Evolutionary conservation across 2,888 invertebrate genomes (phyloP).

Genomic region (Nesidiocoris tenuis): DNA sequence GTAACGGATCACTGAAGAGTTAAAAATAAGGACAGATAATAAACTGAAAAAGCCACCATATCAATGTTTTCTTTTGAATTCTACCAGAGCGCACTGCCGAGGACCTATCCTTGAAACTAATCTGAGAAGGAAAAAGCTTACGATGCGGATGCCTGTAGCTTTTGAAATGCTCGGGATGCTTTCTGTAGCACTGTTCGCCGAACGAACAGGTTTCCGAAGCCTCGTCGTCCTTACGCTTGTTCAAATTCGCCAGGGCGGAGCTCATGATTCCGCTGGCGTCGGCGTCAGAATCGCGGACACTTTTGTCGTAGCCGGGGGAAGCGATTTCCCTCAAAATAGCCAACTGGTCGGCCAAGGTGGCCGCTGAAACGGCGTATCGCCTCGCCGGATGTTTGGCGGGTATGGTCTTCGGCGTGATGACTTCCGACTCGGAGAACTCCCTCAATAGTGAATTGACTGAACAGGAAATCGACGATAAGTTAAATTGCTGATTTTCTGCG

Average conservation of each 20-base stretch:
- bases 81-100: background rate
- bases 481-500: background rate
- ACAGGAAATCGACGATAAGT: background rate
- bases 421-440: conserved; percentile 1
- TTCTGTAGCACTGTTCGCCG: conserved; percentile 75
- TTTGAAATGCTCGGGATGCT: conserved; percentile 79
- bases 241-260: background rate
- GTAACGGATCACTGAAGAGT: background rate
- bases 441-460: conserved; percentile 18
- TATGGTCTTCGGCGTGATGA: background rate
- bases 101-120: background rate
- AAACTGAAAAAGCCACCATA: background rate
- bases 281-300: background rate
- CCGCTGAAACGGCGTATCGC: background rate
- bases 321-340: conserved; percentile 16
- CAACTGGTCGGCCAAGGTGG: conserved; percentile 23
- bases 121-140: conserved; percentile 57
- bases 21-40: background rate
- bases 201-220: conserved; percentile 55
- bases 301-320: background rate
- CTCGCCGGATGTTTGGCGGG: conserved; percentile 5
- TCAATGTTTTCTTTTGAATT: background rate
- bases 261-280: background rate
- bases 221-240: background rate
- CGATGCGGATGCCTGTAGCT: conserved; percentile 79